Percentiles rank a stretch among this genome's conserved stretches.
These are phyloP conservation scores for Fulica atra DNA, from an alignment of 2,113 vertebrate species.

Conservation along the genomic window DNA sequence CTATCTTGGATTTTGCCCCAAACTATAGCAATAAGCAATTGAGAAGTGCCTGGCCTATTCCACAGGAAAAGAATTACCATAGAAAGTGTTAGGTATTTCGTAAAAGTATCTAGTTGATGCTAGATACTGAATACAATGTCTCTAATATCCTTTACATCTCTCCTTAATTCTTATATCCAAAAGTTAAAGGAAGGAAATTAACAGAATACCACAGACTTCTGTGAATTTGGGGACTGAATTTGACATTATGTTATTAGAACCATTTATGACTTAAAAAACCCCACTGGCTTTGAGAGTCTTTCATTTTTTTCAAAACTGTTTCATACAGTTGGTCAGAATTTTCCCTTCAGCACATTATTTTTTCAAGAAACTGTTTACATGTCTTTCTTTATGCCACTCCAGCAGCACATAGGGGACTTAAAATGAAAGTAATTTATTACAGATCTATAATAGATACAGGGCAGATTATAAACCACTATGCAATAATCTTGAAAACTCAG, in stretches of 20 bases:
- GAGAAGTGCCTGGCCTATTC: background rate
- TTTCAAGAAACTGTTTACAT: slow-evolving; percentile 16
- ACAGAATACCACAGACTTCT: background rate
- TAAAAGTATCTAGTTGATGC: background rate
- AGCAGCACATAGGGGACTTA: background rate
- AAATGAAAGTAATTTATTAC: slow-evolving; percentile 14
- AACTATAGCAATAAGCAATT: background rate
- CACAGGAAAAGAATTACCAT: background rate
- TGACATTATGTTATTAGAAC: background rate
- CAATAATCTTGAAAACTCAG: background rate
- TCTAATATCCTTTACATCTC: background rate
- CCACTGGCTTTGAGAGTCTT: background rate
- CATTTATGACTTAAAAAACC: background rate
- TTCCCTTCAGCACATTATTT: background rate
- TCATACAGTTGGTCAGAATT: background rate
- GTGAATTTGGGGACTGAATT: background rate
- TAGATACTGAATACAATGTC: background rate
- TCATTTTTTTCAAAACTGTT: background rate
- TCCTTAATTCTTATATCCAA: background rate
- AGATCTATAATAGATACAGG: background rate
- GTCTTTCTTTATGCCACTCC: background rate
- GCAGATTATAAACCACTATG: background rate
- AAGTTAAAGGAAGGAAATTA: background rate
- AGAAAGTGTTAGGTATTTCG: background rate
- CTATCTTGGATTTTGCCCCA: background rate